These are phyloP conservation scores for Mus minutoides DNA, from an alignment of 2,797 vertebrate species.

Conservation along the genomic window DNA sequence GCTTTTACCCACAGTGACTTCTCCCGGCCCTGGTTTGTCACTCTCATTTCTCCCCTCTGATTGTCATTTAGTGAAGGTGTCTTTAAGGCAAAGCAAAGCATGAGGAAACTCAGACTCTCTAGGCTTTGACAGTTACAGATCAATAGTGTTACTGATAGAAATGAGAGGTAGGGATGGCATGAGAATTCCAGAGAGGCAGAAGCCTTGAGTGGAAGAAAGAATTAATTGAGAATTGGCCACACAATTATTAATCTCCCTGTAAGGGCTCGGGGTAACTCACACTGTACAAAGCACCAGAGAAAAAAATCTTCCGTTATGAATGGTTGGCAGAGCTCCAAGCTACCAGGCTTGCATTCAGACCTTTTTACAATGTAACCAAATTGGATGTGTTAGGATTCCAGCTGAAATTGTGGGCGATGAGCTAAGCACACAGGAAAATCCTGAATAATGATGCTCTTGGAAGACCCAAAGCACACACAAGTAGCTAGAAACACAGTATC, in stretches of 20 bases:
- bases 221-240: too few relatives aligned
- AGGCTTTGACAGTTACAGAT: background rate
- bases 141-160: background rate
- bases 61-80: background rate
- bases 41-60: conserved; percentile 10
- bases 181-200: background rate
- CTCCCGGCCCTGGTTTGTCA: background rate
- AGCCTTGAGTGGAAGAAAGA: conserved; percentile 21
- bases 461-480: background rate
- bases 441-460: background rate
- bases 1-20: background rate
- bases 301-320: background rate
- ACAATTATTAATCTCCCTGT: background rate
- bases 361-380: background rate
- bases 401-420: background rate
- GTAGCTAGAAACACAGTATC: background rate
- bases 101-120: conserved; percentile 27
- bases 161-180: background rate
- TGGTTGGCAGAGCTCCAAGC: background rate
- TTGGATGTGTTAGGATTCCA: background rate
- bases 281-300: background rate
- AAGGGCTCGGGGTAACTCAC: background rate
- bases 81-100: background rate
- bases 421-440: background rate
- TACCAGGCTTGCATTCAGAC: background rate